Base-by-base conservation (phyloP, 2,113 vertebrate species). In the Tetrax tetrax region DNA sequence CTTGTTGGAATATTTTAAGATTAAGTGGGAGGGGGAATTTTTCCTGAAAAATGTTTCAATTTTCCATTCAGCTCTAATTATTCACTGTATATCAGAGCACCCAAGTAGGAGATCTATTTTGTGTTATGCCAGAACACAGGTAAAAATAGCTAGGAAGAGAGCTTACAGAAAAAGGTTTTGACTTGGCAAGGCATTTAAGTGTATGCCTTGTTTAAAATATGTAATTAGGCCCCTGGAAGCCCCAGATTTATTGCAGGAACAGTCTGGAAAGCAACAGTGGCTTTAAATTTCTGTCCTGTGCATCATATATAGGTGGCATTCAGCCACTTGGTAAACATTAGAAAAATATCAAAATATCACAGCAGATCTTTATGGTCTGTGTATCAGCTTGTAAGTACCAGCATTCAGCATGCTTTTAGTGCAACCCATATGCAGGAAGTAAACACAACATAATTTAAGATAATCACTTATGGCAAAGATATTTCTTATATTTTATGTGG, bases 41-140 rank as follows among this genome's bases (percentile, higher is more conserved):
- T 83, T 69, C 45, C 35, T 54, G 47, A 77, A 75, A 90, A 90
- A 68, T 50, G 1, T 70, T 90, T 86, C 56, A 64, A 27, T 76
- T 92, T 96, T 96, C 31, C 37, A 82, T 92, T 92, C 64, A 87
- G 27, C 15, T 94, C 29, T 90, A 92, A 90, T 93, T 97, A 90
- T 94, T 95, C 86, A 92, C 45, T 87, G 54, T 71, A 57, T 84
- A 94, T 89, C 72, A 81, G 48, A 70, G 57, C 38, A 84, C n/a
- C 66, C 72, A 82, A 92, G 81, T 93, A 50, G 69, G 80, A 86
- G 48, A 57, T 89, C 41, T 94, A 37, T 68, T 96, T 92, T 89
- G 45, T 77, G 69, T 90, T 93, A 68, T 84, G 20, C 20, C 94
- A 64, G 83, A 93, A 95, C 95, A 83, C 5, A 35, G 19, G n/a